Evolutionary conservation across 2,888 invertebrate genomes (phyloP).

Genomic region (Drosophila emarginata): DNA sequence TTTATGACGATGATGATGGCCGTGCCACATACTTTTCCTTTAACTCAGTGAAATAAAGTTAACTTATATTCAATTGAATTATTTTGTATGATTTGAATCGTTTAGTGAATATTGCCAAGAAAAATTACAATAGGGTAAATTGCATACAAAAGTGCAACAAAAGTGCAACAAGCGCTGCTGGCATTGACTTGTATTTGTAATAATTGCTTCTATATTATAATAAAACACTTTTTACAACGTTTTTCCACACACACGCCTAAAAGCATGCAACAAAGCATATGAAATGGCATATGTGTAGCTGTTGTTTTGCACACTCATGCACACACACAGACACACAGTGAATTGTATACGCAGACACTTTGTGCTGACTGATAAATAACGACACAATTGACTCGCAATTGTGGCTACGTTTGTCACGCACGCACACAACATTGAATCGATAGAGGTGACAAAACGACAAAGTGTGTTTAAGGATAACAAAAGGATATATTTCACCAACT

Average conservation of each 20-base stretch:
- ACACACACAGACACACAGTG: constrained; percentile 6
- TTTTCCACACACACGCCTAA: constrained; percentile 33
- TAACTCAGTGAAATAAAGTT: no score
- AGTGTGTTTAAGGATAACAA: neutral
- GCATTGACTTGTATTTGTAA: constrained; percentile 50
- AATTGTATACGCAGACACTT: constrained; percentile 30
- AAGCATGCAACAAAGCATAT: constrained; percentile 44
- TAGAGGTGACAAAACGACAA: constrained; percentile 19
- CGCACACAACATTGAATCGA: neutral
- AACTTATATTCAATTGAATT: neutral
- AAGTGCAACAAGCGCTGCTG: constrained; percentile 26
- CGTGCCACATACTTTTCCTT: no score
- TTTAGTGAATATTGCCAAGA: neutral
- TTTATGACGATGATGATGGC: no score
- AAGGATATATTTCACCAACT: neutral
- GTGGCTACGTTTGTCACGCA: constrained; percentile 52
- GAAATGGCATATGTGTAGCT: constrained; percentile 28
- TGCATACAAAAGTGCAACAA: constrained; percentile 8
- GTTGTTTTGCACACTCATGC: constrained; percentile 15
- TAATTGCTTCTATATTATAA: constrained; percentile 45
- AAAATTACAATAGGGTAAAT: neutral
- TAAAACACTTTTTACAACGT: constrained; percentile 52
- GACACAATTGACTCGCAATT: constrained; percentile 72
- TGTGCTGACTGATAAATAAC: constrained; percentile 74
- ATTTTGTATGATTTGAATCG: no score